Conservation (phyloP, 2,113 vertebrate genomes). For the Pogona vitticeps region DNA sequence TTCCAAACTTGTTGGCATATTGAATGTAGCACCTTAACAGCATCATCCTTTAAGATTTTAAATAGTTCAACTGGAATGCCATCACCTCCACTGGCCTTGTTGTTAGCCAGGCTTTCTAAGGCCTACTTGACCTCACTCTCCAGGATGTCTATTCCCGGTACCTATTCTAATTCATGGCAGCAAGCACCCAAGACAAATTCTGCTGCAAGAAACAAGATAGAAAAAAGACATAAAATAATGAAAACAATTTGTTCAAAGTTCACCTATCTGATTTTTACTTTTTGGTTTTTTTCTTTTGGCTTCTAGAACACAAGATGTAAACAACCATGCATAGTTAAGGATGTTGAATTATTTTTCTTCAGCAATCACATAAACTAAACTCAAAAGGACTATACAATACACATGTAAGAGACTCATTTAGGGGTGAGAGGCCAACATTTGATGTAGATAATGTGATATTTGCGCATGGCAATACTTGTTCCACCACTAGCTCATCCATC, state of each 20-base stretch:
- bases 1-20: too few species aligned
- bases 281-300: not conserved
- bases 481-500: not conserved
- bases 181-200: not conserved
- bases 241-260: not conserved
- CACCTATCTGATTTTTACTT: not conserved
- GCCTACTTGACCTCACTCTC: too few species aligned
- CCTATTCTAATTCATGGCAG: not conserved
- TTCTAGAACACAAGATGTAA: not conserved
- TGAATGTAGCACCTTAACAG: too few species aligned
- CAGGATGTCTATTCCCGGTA: too few species aligned
- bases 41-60: too few species aligned
- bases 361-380: not conserved
- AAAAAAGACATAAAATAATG: not conserved
- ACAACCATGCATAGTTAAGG: not conserved
- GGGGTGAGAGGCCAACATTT: not conserved
- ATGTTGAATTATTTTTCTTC: not conserved
- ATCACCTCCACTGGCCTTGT: too few species aligned
- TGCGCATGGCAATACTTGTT: not conserved
- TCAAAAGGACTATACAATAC: not conserved
- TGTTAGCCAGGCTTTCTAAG: too few species aligned
- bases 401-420: slow-evolving; percentile 4
- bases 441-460: slow-evolving; percentile 5
- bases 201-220: not conserved
- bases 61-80: too few species aligned